phyloP scores from a whole-genome alignment of 2,113 vertebrate species.

The Scytalopus superciliaris region DNA sequence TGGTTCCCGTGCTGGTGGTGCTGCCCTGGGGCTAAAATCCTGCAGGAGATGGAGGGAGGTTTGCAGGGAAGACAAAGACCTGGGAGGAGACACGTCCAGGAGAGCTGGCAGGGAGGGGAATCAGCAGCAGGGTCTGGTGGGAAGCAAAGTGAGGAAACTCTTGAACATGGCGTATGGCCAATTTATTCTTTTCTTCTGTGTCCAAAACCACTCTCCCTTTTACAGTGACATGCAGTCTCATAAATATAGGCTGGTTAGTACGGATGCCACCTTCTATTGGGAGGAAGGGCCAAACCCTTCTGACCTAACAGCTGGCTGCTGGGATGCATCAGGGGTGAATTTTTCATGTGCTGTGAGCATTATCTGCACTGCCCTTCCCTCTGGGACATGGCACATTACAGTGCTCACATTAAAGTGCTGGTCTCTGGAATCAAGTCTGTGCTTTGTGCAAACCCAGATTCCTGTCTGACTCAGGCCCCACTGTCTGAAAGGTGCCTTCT shows the following conservation, averaged over 20 bases:
- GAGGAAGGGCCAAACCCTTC: neutral
- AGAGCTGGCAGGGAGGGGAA: neutral
- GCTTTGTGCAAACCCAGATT: neutral
- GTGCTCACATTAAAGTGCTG: neutral
- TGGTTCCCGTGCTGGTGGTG: neutral
- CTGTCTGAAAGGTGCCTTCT: conserved; percentile 18
- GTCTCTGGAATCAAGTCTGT: neutral
- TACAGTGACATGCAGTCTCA: rapidly evolving
- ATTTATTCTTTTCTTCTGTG: neutral
- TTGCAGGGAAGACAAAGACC: neutral
- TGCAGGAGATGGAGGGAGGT: neutral
- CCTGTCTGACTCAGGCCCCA: neutral
- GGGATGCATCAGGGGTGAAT: neutral
- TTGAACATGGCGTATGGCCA: neutral
- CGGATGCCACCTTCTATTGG: neutral
- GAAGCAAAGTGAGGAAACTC: neutral
- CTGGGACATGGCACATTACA: neutral
- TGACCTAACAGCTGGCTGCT: neutral
- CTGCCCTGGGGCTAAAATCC: rapidly evolving
- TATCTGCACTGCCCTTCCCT: neutral
- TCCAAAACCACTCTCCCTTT: neutral
- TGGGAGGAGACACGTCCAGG: neutral
- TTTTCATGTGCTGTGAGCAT: neutral
- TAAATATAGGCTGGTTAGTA: neutral
- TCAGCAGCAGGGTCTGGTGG: neutral